Conservation (phyloP, 53 echinoderm and acorn worm species). For the Echinometra lucunter region DNA sequence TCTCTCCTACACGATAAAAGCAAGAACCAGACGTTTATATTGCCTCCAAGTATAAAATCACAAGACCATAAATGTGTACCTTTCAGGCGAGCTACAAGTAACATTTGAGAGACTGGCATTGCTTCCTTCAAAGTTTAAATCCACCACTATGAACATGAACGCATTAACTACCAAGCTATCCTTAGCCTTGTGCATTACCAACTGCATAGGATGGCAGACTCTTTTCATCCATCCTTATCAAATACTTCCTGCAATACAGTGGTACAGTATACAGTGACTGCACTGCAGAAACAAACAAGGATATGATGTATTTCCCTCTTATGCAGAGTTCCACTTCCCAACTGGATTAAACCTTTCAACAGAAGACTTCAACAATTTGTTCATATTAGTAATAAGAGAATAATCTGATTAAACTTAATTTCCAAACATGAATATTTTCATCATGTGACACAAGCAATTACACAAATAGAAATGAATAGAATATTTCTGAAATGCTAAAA, state of each 20-base stretch:
- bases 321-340: neutral
- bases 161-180: neutral
- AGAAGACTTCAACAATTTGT: neutral
- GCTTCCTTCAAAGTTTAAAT: neutral
- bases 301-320: neutral
- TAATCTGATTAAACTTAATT: neutral
- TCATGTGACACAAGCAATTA: neutral
- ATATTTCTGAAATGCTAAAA: neutral
- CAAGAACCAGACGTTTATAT: neutral
- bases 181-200: neutral
- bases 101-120: neutral
- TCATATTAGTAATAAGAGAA: neutral
- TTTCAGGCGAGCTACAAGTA: conserved; percentile 1
- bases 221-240: neutral
- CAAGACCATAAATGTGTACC: neutral
- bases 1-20: neutral
- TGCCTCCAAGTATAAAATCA: neutral
- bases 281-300: neutral
- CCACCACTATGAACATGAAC: neutral
- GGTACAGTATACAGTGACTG: neutral
- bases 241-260: neutral
- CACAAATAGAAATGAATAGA: neutral
- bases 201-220: neutral
- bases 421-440: neutral
- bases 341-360: neutral